A percentile compares a stretch with the other conserved stretches of the same genome.
These are phyloP conservation scores for Stegodyphus dumicola DNA, from an alignment of 1,140 invertebrate species.

Conservation along the genomic window DNA sequence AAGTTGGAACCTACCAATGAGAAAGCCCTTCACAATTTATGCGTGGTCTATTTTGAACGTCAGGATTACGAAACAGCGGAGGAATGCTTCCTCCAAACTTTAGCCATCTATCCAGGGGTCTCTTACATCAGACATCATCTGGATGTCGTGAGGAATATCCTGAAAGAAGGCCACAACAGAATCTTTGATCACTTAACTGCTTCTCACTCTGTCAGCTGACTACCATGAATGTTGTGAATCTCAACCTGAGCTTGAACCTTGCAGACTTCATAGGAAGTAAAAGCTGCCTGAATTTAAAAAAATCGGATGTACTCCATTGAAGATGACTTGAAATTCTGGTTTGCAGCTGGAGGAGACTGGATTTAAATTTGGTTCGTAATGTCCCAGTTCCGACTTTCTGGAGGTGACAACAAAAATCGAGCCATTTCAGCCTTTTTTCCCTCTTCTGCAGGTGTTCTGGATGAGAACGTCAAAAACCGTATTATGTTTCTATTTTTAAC, in stretches of 20 bases:
- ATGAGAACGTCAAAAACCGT: too few relatives aligned
- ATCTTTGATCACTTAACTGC: background rate
- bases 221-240: background rate
- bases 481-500: too few relatives aligned
- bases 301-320: too few relatives aligned
- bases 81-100: constrained; percentile 45
- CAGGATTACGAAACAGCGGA: constrained; percentile 56
- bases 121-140: constrained; percentile 60
- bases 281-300: too few relatives aligned
- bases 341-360: too few relatives aligned
- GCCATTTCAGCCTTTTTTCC: too few relatives aligned
- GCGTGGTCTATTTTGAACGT: constrained; percentile 80
- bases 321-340: too few relatives aligned
- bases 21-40: constrained; percentile 94
- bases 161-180: constrained; percentile 21
- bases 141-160: constrained; percentile 46
- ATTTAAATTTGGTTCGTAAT: too few relatives aligned
- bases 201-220: constrained; percentile 44
- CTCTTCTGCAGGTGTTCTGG: too few relatives aligned
- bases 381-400: too few relatives aligned
- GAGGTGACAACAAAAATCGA: too few relatives aligned
- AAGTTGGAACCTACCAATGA: constrained; percentile 89
- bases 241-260: background rate
- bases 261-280: background rate
- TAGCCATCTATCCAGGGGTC: constrained; percentile 38